These are phyloP conservation scores for Notechis scutatus DNA, from an alignment of 2,113 vertebrate genomes.

Conservation along the genomic window DNA sequence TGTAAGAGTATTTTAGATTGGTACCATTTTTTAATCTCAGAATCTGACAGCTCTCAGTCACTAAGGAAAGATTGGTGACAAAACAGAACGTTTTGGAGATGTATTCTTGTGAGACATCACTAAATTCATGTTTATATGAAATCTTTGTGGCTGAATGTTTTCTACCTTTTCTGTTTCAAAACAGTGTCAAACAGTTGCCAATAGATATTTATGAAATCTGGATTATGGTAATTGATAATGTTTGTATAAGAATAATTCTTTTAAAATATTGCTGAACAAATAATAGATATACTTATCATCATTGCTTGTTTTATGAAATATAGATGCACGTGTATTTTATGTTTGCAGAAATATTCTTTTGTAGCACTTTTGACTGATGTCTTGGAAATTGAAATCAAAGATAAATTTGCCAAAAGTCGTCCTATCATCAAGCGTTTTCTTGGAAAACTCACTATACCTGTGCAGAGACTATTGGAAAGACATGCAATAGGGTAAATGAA, in stretches of 20 bases:
- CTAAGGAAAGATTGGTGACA: neutral
- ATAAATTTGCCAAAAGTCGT: slow-evolving; percentile 99
- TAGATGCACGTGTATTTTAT: slow-evolving; percentile 29
- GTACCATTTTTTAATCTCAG: neutral
- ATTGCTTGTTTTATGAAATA: slow-evolving; percentile 45
- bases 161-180: neutral
- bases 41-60: neutral
- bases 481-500: slow-evolving; percentile 84
- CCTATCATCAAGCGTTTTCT: slow-evolving; percentile 99
- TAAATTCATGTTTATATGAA: too few relatives aligned
- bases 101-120: too few relatives aligned
- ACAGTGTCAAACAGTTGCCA: neutral
- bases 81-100: neutral
- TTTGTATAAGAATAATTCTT: neutral
- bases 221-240: neutral
- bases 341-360: slow-evolving; percentile 92
- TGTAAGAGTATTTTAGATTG: neutral
- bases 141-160: neutral
- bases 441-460: slow-evolving; percentile 92
- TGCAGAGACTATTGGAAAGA: slow-evolving; percentile 91
- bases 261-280: neutral
- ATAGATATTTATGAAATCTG: neutral
- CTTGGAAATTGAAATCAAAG: slow-evolving; percentile 97
- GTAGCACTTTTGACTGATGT: slow-evolving; percentile 97
- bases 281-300: neutral